phyloP scores from a whole-genome alignment of 2,113 vertebrate species.

The Pomatostomus ruficeps region DNA sequence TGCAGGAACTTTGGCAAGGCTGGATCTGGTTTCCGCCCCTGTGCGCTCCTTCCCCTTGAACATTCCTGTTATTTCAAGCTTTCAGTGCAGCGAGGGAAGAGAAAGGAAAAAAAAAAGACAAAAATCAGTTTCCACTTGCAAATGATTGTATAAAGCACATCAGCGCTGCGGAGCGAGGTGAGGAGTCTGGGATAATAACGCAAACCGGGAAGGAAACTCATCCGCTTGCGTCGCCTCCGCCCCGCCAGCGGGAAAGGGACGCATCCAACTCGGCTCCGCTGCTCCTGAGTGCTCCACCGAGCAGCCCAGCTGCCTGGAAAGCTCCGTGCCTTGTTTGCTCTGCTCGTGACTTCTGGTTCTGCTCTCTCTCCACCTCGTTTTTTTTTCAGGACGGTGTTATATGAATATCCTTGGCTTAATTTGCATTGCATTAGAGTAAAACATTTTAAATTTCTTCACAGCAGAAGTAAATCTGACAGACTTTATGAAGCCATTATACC shows the following conservation, averaged over 20 bases:
- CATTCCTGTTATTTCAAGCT: neutral
- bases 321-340: slow-evolving; percentile 63
- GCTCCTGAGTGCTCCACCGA: slow-evolving; percentile 13
- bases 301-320: slow-evolving; percentile 33
- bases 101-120: too few relatives aligned
- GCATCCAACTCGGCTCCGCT: neutral
- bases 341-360: slow-evolving; percentile 66
- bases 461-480: slow-evolving; percentile 84
- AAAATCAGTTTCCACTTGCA: neutral
- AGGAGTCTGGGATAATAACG: slow-evolving; percentile 14
- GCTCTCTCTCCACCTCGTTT: neutral
- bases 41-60: accelerated
- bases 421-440: slow-evolving; percentile 83
- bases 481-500: slow-evolving; percentile 85
- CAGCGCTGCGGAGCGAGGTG: neutral
- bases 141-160: neutral
- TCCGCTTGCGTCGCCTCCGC: slow-evolving; percentile 26
- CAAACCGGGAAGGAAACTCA: slow-evolving; percentile 11
- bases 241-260: neutral
- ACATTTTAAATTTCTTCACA: slow-evolving; percentile 81
- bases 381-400: slow-evolving; percentile 35
- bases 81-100: neutral
- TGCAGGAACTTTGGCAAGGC: accelerated
- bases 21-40: neutral
- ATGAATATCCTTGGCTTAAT: slow-evolving; percentile 74